Evolutionary conservation across 2,797 vertebrate genomes (phyloP).

Genomic region (Cyprinella venusta): DNA sequence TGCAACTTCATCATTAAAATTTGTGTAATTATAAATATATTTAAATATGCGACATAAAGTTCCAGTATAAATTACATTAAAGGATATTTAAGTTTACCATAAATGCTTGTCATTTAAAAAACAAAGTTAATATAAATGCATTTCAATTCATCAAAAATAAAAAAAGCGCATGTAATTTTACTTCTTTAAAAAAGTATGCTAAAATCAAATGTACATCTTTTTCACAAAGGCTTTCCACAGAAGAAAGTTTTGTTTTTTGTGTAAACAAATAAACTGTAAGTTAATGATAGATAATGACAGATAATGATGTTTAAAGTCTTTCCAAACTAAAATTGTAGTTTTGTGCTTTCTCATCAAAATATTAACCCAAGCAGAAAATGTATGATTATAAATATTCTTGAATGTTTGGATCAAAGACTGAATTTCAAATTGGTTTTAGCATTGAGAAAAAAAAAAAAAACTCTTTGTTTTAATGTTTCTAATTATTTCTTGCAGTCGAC

Average conservation of each 20-base stretch:
- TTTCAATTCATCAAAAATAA: too few species aligned
- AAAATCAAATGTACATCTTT: background rate
- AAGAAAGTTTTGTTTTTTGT: background rate
- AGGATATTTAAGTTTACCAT: background rate
- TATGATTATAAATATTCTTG: background rate
- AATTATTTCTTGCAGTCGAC: conserved; percentile 5
- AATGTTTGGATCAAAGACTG: background rate
- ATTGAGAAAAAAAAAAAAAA: conserved; percentile 12
- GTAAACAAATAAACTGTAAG: background rate
- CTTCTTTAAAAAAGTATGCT: too few species aligned
- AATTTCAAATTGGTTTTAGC: background rate
- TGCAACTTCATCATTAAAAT: too few species aligned
- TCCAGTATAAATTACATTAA: background rate
- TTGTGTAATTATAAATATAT: background rate
- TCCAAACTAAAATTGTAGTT: background rate
- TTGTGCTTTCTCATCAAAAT: background rate
- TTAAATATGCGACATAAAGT: background rate
- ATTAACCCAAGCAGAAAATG: background rate
- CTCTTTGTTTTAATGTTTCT: background rate
- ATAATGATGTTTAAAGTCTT: background rate
- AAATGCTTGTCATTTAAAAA: background rate
- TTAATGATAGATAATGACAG: background rate
- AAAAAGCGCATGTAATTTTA: too few species aligned
- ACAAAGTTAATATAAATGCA: background rate
- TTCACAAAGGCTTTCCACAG: background rate